phyloP scores from a whole-genome alignment of 2,888 invertebrate genomes.

The Nephrotoma appendiculata region DNA sequence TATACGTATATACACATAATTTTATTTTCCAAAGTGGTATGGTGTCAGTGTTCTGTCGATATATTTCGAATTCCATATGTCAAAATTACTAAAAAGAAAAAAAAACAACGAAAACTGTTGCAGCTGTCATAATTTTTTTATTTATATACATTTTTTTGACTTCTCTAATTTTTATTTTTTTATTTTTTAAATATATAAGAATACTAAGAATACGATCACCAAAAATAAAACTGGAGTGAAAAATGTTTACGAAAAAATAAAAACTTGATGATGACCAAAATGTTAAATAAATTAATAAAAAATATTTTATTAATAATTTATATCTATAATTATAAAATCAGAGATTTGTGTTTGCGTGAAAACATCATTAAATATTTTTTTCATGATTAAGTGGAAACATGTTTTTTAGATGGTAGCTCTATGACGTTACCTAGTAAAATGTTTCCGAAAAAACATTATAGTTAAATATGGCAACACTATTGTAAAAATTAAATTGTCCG shows the following conservation, averaged over 20 bases:
- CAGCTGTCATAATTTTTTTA: background rate
- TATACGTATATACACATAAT: background rate
- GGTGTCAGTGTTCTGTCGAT: background rate
- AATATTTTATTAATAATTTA: background rate
- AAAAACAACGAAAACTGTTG: background rate
- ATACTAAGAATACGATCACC: background rate
- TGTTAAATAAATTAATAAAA: background rate
- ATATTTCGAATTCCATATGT: background rate
- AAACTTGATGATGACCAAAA: background rate
- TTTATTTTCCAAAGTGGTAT: background rate
- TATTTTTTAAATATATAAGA: background rate
- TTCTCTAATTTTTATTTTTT: background rate
- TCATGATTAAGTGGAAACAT: background rate
- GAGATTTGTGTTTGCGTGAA: background rate
- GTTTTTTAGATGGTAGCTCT: background rate
- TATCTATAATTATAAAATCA: background rate
- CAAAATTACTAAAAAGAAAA: background rate
- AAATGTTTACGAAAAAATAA: background rate
- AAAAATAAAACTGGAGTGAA: background rate
- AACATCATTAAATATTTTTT: background rate
- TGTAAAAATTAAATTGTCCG: too few species aligned
- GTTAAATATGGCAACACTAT: too few species aligned
- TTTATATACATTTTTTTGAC: background rate
- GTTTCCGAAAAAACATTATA: too few species aligned
- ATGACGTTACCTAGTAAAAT: too few species aligned